A percentile compares a stretch with the other conserved stretches of the same genome.
Conservation (phyloP, 2,113 vertebrate species). For the Gallinago media region DNA sequence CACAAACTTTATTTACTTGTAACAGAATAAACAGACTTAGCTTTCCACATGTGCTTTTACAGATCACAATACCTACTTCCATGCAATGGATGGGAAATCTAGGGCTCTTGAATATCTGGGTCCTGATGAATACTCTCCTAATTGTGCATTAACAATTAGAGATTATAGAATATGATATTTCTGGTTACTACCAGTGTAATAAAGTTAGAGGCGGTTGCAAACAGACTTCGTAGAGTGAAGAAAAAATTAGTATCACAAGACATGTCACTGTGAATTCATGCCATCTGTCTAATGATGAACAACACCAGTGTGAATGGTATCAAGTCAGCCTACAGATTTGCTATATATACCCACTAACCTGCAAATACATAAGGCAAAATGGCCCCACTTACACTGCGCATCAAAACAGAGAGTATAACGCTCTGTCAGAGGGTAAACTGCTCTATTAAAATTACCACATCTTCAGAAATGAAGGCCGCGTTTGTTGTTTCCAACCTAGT, state of each 20-base stretch:
- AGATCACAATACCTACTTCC: background rate
- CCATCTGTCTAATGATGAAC: conserved; percentile 31
- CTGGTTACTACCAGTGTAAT: background rate
- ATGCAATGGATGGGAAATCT: background rate
- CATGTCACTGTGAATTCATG: background rate
- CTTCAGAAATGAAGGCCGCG: background rate
- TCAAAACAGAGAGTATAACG: background rate
- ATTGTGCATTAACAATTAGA: background rate
- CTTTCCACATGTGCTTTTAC: background rate
- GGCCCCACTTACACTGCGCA: background rate
- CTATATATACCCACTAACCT: background rate
- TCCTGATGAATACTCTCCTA: background rate
- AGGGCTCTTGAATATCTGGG: background rate
- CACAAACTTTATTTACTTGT: background rate
- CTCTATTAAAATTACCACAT: background rate
- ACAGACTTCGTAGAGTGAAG: background rate
- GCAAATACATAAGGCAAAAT: background rate
- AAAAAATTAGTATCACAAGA: background rate
- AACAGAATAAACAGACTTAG: background rate
- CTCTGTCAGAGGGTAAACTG: background rate
- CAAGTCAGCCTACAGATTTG: background rate
- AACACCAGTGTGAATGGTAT: background rate
- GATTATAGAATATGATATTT: background rate
- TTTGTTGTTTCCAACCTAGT: background rate
- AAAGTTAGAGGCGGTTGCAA: background rate